These are phyloP conservation scores for Chymomyza costata DNA, from an alignment of 1,140 invertebrate genomes.

Conservation along the genomic window DNA sequence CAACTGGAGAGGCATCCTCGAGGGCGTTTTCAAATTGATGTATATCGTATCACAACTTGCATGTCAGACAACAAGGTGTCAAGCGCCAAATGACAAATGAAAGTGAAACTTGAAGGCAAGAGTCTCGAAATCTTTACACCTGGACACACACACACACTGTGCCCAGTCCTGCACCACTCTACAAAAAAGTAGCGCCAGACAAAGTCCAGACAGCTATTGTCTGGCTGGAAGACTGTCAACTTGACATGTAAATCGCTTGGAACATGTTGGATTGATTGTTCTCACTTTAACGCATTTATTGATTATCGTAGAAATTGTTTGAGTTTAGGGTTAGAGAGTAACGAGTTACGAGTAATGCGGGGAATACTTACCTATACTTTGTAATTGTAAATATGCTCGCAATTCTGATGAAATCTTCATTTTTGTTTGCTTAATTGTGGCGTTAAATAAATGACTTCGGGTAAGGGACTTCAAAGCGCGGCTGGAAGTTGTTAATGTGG, in stretches of 20 bases:
- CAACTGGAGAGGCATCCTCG: too few relatives aligned
- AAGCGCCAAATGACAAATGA: slow-evolving; percentile 63
- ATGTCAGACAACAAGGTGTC: slow-evolving; percentile 55
- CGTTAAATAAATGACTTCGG: slow-evolving; percentile 4
- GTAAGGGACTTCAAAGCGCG: neutral
- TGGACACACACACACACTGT: slow-evolving; percentile 63
- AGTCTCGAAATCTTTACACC: slow-evolving; percentile 31
- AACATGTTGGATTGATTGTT: slow-evolving; percentile 67
- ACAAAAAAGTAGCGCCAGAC: too few relatives aligned
- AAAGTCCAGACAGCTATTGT: neutral
- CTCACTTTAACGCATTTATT: slow-evolving; percentile 39
- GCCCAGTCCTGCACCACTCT: slow-evolving; percentile 15
- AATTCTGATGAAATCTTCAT: slow-evolving; percentile 51
- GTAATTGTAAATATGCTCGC: slow-evolving; percentile 53
- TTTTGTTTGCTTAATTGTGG: slow-evolving; percentile 29
- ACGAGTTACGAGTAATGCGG: too few relatives aligned
- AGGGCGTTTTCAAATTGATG: neutral
- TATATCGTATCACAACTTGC: slow-evolving; percentile 36
- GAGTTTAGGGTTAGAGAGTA: too few relatives aligned
- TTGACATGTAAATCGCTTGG: slow-evolving; percentile 73
- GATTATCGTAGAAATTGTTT: slow-evolving; percentile 12
- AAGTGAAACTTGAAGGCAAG: slow-evolving; percentile 46
- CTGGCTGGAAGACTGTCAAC: slow-evolving; percentile 41
- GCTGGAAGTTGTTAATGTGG: slow-evolving; percentile 59
- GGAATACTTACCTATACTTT: slow-evolving; percentile 44